A percentile compares a stretch with the other conserved stretches of the same genome.
Conservation (phyloP, 2,797 vertebrate species). For the Typhlichthys eigenmanni region DNA sequence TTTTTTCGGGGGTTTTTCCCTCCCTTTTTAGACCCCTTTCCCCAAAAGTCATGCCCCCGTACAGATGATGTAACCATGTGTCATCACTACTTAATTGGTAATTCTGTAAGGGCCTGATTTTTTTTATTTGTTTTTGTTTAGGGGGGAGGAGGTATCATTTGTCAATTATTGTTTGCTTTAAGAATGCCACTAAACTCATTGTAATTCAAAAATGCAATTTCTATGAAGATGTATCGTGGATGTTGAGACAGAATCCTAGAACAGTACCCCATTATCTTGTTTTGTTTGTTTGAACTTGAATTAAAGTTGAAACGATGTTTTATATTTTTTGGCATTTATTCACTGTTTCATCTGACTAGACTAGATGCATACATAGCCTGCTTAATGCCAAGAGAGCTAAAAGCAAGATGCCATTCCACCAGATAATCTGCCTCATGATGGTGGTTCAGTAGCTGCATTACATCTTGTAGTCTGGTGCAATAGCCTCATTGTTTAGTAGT, state of each 20-base stretch:
- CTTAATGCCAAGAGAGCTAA: too few relatives aligned
- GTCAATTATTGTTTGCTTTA: constrained; percentile 16
- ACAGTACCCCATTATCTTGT: constrained; percentile 46
- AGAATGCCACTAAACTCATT: constrained; percentile 1
- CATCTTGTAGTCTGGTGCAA: constrained; percentile 21
- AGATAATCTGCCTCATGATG: not conserved
- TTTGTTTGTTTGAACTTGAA: constrained; percentile 77
- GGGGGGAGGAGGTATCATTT: constrained; percentile 12
- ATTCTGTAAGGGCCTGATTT: too few relatives aligned
- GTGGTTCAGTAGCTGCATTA: constrained; percentile 19
- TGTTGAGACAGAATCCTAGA: constrained; percentile 47
- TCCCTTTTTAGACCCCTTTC: constrained; percentile 25
- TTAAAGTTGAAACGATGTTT: constrained; percentile 73
- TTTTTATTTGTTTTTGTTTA: too few relatives aligned
- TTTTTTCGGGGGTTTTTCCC: constrained; percentile 33
- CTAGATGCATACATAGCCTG: too few relatives aligned
- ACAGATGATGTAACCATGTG: too few relatives aligned
- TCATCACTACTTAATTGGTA: too few relatives aligned
- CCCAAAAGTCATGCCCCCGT: too few relatives aligned
- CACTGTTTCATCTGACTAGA: constrained; percentile 25
- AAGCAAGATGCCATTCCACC: not conserved
- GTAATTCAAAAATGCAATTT: constrained; percentile 10
- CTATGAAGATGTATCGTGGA: constrained; percentile 50
- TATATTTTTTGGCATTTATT: constrained; percentile 35
- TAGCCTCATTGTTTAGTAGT: constrained; percentile 1